phyloP scores from a whole-genome alignment of 2,113 vertebrate genomes.

The Passer domesticus region DNA sequence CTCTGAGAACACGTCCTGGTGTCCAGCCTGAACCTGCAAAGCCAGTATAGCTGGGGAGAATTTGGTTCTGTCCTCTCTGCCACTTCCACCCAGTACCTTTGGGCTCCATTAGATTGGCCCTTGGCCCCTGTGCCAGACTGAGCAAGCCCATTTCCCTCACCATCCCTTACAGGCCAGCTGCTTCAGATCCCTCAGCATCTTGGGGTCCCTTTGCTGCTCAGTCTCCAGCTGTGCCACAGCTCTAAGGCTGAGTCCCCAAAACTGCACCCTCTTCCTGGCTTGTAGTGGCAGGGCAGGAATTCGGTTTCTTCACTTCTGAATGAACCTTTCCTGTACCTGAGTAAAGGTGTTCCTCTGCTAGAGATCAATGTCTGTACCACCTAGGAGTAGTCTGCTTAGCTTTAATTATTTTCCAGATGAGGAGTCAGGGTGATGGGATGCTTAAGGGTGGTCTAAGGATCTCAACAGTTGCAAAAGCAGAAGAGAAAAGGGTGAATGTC shows the following conservation, averaged over 20 bases:
- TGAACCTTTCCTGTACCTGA: neutral
- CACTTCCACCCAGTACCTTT: neutral
- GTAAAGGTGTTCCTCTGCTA: neutral
- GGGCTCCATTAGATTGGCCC: neutral
- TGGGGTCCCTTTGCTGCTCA: neutral
- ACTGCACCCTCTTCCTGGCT: neutral
- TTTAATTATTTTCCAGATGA: neutral
- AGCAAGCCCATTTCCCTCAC: neutral
- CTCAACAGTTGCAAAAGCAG: neutral
- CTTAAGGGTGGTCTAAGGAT: neutral
- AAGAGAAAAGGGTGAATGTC: neutral
- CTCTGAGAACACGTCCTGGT: neutral
- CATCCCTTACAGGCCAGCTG: neutral
- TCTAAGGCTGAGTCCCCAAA: neutral
- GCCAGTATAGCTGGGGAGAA: fast-evolving
- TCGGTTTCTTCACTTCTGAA: neutral
- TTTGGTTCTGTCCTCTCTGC: neutral
- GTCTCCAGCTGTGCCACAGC: neutral
- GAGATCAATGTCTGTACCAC: neutral
- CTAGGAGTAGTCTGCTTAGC: neutral
- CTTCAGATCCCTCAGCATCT: neutral
- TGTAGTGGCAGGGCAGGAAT: neutral
- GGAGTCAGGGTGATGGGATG: neutral
- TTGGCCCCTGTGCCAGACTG: neutral
- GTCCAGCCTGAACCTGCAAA: neutral